Conservation (phyloP, 2,113 vertebrate species). For the Sigmodon hispidus region DNA sequence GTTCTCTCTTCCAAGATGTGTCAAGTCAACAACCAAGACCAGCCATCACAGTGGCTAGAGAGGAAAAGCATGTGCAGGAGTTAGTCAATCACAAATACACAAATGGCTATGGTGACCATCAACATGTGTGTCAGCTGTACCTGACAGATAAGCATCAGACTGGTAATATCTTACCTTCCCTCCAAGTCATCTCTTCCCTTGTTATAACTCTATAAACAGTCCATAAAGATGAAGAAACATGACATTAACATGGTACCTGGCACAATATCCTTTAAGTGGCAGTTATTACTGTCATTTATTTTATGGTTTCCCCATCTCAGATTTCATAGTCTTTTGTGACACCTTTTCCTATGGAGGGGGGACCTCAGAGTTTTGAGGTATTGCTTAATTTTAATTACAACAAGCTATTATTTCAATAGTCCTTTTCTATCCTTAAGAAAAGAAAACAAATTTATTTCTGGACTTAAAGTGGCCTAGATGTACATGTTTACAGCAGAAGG, state of each 20-base stretch:
- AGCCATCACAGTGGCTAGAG: neutral
- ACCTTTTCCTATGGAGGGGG: neutral
- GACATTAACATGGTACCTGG: neutral
- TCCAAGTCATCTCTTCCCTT: neutral
- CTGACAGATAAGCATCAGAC: neutral
- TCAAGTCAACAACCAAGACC: neutral
- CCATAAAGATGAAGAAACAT: neutral
- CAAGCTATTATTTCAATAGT: neutral
- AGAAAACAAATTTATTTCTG: neutral
- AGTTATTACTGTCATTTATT: neutral
- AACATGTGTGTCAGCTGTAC: neutral
- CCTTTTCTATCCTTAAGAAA: neutral
- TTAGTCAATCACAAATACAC: neutral
- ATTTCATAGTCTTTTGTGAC: neutral
- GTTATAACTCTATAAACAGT: neutral
- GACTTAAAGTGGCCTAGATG: neutral
- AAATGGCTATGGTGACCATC: neutral
- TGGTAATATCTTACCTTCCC: neutral
- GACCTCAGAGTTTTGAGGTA: neutral
- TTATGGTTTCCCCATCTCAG: neutral
- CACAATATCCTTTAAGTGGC: neutral
- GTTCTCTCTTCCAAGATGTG: neutral
- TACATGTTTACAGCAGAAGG: neutral
- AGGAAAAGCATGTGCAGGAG: accelerated
- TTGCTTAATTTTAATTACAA: conserved; percentile 19